Base-by-base conservation (phyloP, 2,113 vertebrate species). In the Colossoma macropomum region DNA sequence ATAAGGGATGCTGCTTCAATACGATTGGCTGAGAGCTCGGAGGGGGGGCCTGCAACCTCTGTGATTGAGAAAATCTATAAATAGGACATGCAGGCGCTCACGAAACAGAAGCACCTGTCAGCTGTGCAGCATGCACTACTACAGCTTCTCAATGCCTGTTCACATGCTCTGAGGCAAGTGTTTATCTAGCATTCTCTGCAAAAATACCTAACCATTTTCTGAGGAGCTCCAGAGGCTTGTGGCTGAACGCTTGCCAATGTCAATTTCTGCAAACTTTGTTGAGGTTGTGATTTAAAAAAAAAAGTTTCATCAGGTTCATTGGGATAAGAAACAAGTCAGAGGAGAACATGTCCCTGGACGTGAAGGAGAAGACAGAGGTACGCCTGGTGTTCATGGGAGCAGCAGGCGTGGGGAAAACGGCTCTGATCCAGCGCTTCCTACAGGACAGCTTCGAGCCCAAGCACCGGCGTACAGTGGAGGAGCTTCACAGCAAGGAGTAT, bases 401-500 rank as follows among this genome's bases (percentile, higher is more conserved):
- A 0, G 96, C 97, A 0, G 96, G 96, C 0, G 96, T 97, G 71
- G 97, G 97, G 15, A 98, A 98, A 90, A 97, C 96, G 0, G 93
- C 97, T 5, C 93, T 98, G 63, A 97, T 98, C 87, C 94, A 83
- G 17, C 95, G 97, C 75, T 98, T 98, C 90, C 92, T 98, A 62
- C 90, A 95, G 87, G 96, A 97, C 90, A 94, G 93, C 48, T 98
- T 98, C 0, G 96, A 98, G 82, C 86, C 95, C 81, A 97, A 97
- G 87, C 95, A 97, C 89, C 91, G 94, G 78, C 95, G 96, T 88
- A 98, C 97, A 0, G 97, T 98, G 88, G 97, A 98, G 89, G 97
- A 98, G 94, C 90, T 97, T 86, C 96, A 98, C 93, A 96, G 94
- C 92, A 94, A 92, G 85, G 96, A 97, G 91, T 97, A 96, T 0